These are phyloP conservation scores for Picathartes gymnocephalus DNA, from an alignment of 2,113 vertebrate genomes.

Conservation along the genomic window DNA sequence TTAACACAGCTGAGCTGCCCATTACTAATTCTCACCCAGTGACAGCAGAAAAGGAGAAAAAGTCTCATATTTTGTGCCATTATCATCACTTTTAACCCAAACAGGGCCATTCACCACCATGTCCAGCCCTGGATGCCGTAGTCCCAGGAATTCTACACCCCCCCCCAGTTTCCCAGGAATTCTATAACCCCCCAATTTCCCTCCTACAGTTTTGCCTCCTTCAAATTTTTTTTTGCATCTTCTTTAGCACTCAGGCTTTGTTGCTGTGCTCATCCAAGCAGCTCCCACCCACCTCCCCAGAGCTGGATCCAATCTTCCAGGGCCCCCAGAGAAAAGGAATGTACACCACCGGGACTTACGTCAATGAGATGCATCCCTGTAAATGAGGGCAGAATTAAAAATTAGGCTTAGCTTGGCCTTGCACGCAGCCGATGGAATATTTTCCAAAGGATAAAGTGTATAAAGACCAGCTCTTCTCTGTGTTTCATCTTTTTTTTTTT, in stretches of 20 bases:
- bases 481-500: background rate
- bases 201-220: background rate
- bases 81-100: background rate
- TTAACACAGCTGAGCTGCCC: background rate
- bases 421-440: background rate
- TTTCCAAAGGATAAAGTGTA: background rate
- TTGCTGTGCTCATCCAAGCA: background rate
- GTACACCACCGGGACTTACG: background rate
- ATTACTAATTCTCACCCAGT: background rate
- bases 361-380: background rate
- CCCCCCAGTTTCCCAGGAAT: background rate
- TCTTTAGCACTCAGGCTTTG: background rate
- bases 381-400: background rate
- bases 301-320: background rate
- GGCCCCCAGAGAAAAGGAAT: background rate
- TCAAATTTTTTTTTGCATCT: background rate
- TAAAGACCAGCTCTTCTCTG: background rate
- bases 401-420: background rate
- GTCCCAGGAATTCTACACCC: background rate
- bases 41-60: background rate
- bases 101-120: background rate
- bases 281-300: constrained; percentile 5
- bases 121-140: accelerated
- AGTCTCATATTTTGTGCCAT: background rate
- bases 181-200: background rate